Base-by-base conservation (phyloP, 2,888 invertebrate species). In the Hoplodrina ambigua region DNA sequence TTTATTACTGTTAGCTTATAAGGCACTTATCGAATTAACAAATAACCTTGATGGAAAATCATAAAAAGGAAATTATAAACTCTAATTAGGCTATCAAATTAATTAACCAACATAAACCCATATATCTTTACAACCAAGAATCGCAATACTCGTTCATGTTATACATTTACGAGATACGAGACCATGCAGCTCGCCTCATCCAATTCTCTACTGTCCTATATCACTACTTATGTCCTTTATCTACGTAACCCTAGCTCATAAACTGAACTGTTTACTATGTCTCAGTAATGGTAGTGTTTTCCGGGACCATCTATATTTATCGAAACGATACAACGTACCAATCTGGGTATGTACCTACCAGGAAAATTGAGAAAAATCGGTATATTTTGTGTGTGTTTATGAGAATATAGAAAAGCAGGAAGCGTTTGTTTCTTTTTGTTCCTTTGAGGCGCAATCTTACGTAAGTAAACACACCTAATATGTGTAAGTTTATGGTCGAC, bases 221-320 rank as follows among this genome's bases (percentile, higher is more conserved):
- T 30, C 33, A 55, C n/a, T 67, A n/a, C n/a, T 6, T 41, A 11
- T 8, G 6, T 41, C 4, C 4, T 49, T n/a, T 37, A 53, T 17
- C 64, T 19, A 58, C 53, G 54, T 25, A 63, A 54, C 41, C 20
- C 19, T 19, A 50, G 37, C 19, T 37, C 50, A 79, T 64, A 65
- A 65, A 69, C 33, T 64, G 19, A 52, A 11, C 15, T 25, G 46
- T 61, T 33, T 8, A 64, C 11, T 37, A 15, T 0, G 53, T 46
- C 41, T 53, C 61, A 69, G 57, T 61, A 57, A 37, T 52, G 44
- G 54, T 46, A 54, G 19, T 52, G 41, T 74, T n/a, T 61, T 52
- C 54, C 46, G 52, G 53, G 5, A 37, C 15, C 52, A 65, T 65
- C 55, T 62, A 80, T 80, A 75, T 80, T 79, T 75, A 75, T 65